Evolutionary conservation across 1,140 invertebrate species (phyloP), one percentile per base, ranked within the genome.

Genomic region (Cyphomyrmex costatus): DNA sequence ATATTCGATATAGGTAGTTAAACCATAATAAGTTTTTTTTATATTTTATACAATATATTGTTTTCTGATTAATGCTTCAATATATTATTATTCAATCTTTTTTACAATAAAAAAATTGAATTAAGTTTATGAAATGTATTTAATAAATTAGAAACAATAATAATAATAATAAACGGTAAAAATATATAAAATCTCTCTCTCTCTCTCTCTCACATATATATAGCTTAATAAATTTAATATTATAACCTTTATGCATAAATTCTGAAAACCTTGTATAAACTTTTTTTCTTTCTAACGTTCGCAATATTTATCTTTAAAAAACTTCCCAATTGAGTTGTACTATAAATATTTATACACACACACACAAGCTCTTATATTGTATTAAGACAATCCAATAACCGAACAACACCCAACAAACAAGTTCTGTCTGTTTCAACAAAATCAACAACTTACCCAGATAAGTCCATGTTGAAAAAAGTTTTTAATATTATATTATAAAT

Each of bases 281-380:
- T 10, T 19, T 42, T 10, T 19, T 42, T 14, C 21, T n/a, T 56
- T 71, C 12, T 36, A 16, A 14, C 14, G 2, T 7, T 21, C 27
- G 3, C 19, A 42, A 7, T 33, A 53, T 4, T 79, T 21, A 79
- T 5, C 14, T 12, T 79, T 53, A 79, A 68, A 68, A 79, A 68
- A 21, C 63, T 71, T 27, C 10, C 33, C 12, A 19, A 46, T 71
- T 0, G 19, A 8, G 12, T 27, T n/a, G 10, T 60, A n/a, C 2
- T 21, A 21, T 16, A 71, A 82, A 71, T 30, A 51, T 80, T 80
- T 70, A 42, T 33, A 14, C n/a, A n/a, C n/a, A n/a, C n/a, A n/a
- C n/a, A n/a, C n/a, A n/a, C 4, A 56, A 36, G 12, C 33, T 7
- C 7, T 46, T 51, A 21, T 27, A 36, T 42, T 51, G 30, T 27